Conservation (phyloP, 2,113 vertebrate species). For the Murina feae region DNA sequence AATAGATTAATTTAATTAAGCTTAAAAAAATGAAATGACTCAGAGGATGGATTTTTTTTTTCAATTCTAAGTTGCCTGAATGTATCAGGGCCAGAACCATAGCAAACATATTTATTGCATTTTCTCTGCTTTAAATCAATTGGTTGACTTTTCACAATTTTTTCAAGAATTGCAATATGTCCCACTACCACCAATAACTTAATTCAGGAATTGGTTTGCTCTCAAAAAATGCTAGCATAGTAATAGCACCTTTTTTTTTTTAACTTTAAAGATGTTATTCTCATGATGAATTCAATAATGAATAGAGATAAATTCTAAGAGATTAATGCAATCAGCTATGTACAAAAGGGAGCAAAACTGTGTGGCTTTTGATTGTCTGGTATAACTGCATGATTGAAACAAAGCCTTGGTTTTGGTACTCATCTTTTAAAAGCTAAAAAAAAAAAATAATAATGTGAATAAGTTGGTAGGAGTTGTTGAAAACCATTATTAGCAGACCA, state of each 20-base stretch:
- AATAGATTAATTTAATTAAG: constrained; percentile 54
- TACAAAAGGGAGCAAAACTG: background rate
- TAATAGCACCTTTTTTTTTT: background rate
- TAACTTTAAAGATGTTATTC: constrained; percentile 8
- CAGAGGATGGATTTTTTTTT: background rate
- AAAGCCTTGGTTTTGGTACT: background rate
- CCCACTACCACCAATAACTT: background rate
- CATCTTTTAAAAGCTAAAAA: background rate
- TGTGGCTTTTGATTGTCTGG: background rate
- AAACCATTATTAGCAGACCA: background rate
- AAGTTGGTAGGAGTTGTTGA: background rate
- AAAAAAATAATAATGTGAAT: background rate
- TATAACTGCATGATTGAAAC: background rate
- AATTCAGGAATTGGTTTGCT: background rate
- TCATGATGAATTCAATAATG: background rate
- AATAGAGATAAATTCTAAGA: background rate
- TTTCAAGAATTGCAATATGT: background rate
- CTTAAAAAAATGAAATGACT: background rate
- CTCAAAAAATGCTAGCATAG: background rate
- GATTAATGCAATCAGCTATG: background rate
- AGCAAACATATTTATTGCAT: background rate
- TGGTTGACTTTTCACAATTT: background rate
- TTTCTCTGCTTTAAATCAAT: background rate
- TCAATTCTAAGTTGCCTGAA: constrained; percentile 8
- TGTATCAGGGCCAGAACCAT: background rate